These are phyloP conservation scores for Xylota sylvarum DNA, from an alignment of 2,888 invertebrate genomes.

Conservation along the genomic window DNA sequence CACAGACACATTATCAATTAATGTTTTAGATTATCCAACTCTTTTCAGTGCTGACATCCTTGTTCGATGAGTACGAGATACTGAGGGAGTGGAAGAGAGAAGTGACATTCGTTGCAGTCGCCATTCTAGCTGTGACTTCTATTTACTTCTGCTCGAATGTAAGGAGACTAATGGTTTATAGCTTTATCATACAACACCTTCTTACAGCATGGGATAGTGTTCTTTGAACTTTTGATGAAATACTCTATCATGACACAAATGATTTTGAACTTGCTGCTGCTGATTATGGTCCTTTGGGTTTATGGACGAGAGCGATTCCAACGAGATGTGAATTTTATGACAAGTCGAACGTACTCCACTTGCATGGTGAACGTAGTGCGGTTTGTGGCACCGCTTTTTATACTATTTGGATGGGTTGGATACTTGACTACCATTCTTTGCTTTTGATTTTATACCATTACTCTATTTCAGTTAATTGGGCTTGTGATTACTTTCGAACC, in stretches of 20 bases:
- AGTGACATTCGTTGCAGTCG: slow-evolving; percentile 78
- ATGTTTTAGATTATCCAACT: slow-evolving; percentile 53
- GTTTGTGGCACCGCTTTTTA: slow-evolving; percentile 81
- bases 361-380: slow-evolving; percentile 83
- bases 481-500: not conserved
- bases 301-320: slow-evolving; percentile 90
- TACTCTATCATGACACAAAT: slow-evolving; percentile 79
- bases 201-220: slow-evolving; percentile 79
- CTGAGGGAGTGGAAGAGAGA: slow-evolving; percentile 79
- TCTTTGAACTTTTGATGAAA: slow-evolving; percentile 78
- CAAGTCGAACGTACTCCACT: slow-evolving; percentile 87
- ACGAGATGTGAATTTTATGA: slow-evolving; percentile 90
- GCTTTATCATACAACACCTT: not conserved
- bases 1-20: slow-evolving; percentile 12
- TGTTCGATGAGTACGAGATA: slow-evolving; percentile 82
- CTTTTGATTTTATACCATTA: not conserved
- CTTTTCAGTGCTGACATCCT: slow-evolving; percentile 79
- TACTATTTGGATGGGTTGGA: slow-evolving; percentile 70
- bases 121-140: slow-evolving; percentile 78
- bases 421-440: not conserved
- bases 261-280: slow-evolving; percentile 87
- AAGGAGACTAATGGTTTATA: slow-evolving; percentile 56
- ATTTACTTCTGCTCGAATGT: slow-evolving; percentile 81
- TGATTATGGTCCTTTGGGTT: slow-evolving; percentile 93
- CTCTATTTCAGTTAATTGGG: slow-evolving; percentile 19